Conservation (phyloP, 2,113 vertebrate species). For the Puma concolor region DNA sequence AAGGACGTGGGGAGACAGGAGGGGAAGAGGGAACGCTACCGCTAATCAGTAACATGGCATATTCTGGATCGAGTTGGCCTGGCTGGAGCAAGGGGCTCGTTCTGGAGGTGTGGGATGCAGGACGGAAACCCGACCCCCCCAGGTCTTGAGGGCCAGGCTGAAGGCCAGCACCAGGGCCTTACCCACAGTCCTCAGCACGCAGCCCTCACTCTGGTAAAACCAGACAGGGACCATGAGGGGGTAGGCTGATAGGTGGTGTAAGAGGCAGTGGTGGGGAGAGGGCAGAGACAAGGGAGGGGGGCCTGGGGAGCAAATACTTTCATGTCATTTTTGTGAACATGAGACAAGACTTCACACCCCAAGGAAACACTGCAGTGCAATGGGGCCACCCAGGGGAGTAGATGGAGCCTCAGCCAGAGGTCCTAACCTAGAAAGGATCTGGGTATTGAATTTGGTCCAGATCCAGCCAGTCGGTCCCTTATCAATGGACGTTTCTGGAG, state of each 20-base stretch:
- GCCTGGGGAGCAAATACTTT: neutral
- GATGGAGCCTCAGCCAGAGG: neutral
- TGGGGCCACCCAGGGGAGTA: neutral
- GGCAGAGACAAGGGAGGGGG: neutral
- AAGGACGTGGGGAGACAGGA: neutral
- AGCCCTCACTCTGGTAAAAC: neutral
- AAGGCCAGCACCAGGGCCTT: neutral
- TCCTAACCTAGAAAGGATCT: neutral
- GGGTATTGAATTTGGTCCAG: neutral
- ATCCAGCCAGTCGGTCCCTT: fast-evolving
- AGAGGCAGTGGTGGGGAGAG: neutral
- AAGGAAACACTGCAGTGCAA: neutral
- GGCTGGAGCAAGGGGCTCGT: neutral
- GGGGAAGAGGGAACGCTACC: neutral
- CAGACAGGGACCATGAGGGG: neutral
- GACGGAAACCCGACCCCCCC: neutral
- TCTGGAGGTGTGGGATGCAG: neutral
- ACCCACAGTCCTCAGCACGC: fast-evolving
- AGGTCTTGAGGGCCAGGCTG: neutral
- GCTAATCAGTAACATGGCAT: neutral
- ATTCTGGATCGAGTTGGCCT: fast-evolving
- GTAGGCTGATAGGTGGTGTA: fast-evolving
- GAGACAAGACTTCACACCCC: neutral
- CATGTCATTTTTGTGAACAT: neutral
- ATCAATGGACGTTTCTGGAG: neutral